phyloP scores from a whole-genome alignment of 2,113 vertebrate species.

The Campylorhamphus procurvoides region DNA sequence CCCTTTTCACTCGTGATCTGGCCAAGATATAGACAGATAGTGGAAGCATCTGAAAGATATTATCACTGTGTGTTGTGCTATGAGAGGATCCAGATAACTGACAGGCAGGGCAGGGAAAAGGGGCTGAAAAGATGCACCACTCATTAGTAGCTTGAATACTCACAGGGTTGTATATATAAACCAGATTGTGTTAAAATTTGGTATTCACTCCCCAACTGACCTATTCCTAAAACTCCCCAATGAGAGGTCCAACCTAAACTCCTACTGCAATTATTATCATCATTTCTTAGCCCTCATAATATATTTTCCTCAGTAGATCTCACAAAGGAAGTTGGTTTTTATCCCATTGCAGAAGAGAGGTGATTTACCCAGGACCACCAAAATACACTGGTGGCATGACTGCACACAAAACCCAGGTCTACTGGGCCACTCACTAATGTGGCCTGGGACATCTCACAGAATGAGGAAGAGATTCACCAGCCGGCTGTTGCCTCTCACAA shows the following conservation, averaged over 20 bases:
- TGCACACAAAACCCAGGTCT: background rate
- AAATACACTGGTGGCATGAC: background rate
- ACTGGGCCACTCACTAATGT: fast-evolving
- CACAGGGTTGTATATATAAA: background rate
- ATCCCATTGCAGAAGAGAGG: background rate
- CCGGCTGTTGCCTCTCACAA: background rate
- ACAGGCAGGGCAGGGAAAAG: background rate
- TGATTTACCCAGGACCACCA: background rate
- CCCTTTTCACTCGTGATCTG: background rate
- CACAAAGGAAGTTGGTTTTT: background rate
- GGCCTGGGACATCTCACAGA: background rate
- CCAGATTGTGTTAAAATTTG: background rate
- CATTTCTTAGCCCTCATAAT: background rate
- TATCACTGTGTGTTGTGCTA: constrained; percentile 19
- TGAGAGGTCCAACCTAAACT: background rate
- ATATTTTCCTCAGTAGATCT: background rate
- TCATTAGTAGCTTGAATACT: background rate
- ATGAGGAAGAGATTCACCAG: background rate
- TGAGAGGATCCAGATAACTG: background rate
- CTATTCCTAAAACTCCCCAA: background rate
- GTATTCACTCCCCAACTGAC: background rate
- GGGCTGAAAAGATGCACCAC: background rate
- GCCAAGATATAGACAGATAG: background rate
- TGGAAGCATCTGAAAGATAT: constrained; percentile 55
- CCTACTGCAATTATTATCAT: background rate